A percentile compares a stretch with the other conserved stretches of the same genome.
phyloP scores from a whole-genome alignment of 2,797 vertebrate species.

The Perodicticus potto region DNA sequence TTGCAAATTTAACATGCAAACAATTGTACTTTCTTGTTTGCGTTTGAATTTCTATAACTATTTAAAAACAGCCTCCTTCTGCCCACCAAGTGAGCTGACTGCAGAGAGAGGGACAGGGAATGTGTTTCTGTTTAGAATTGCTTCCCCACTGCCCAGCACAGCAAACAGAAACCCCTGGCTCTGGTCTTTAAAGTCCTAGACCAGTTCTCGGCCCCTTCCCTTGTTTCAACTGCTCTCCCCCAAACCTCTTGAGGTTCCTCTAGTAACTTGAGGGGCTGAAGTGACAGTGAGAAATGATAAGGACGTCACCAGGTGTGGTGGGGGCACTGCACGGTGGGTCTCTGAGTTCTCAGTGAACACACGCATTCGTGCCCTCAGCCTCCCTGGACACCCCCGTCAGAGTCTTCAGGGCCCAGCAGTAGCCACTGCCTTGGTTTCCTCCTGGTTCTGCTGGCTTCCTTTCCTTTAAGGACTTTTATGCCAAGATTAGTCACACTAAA shows the following conservation, averaged over 20 bases:
- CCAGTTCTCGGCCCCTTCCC: constrained; percentile 22
- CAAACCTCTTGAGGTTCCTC: background rate
- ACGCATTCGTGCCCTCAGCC: background rate
- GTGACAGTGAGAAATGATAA: too few species aligned
- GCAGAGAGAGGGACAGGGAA: constrained; percentile 53
- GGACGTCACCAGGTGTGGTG: too few species aligned
- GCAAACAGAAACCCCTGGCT: constrained; percentile 66
- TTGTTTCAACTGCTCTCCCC: background rate
- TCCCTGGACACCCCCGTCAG: background rate
- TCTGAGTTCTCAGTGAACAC: constrained; percentile 37
- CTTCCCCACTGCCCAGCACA: constrained; percentile 53
- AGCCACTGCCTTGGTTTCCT: background rate
- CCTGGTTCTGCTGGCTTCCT: background rate
- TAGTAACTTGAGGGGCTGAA: too few species aligned
- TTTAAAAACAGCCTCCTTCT: constrained; percentile 58
- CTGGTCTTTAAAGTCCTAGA: constrained; percentile 62
- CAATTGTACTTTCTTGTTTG: constrained; percentile 43
- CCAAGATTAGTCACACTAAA: constrained; percentile 30
- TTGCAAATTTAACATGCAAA: constrained; percentile 56
- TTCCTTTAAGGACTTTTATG: constrained; percentile 29
- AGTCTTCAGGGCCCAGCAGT: background rate
- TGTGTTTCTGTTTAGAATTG: constrained; percentile 71
- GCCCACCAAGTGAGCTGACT: constrained; percentile 54
- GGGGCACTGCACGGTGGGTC: background rate
- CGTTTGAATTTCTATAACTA: constrained; percentile 57